phyloP scores from a whole-genome alignment of 1,140 invertebrate species.

The Drosophila neocordata region DNA sequence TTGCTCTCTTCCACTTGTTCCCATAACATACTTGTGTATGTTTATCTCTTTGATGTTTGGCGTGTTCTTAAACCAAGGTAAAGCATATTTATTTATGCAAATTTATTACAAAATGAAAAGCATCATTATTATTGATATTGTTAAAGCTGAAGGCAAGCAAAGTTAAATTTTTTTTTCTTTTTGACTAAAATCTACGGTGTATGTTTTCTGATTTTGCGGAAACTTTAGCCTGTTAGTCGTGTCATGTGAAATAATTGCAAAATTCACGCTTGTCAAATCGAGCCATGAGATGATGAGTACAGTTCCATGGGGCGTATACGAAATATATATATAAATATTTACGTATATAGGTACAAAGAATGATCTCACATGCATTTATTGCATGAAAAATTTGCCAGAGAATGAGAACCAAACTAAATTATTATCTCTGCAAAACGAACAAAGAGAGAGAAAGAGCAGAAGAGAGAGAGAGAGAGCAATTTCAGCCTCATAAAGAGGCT shows the following conservation, averaged over 20 bases:
- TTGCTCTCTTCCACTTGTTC: conserved; percentile 16
- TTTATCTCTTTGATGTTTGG: background rate
- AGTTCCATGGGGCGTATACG: conserved; percentile 70
- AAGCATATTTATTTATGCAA: conserved; percentile 71
- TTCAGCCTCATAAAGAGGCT: conserved; percentile 1
- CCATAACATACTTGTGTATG: background rate
- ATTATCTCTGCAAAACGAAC: background rate
- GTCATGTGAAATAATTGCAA: conserved; percentile 76
- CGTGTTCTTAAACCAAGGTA: conserved; percentile 28
- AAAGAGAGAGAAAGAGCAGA: background rate
- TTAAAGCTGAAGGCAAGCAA: conserved; percentile 42
- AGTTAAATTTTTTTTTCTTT: background rate
- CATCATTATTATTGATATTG: conserved; percentile 43
- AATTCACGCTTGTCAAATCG: conserved; percentile 64
- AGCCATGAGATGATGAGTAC: conserved; percentile 50
- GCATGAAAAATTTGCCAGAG: conserved; percentile 65
- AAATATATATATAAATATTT: conserved; percentile 55
- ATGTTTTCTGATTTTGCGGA: conserved; percentile 20
- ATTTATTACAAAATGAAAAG: conserved; percentile 56
- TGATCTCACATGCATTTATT: conserved; percentile 76
- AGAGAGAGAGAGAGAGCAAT: conserved; percentile 5
- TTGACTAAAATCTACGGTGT: background rate
- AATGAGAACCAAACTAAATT: conserved; percentile 53
- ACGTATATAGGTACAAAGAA: conserved; percentile 45
- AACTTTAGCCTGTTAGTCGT: conserved; percentile 53